A percentile compares a stretch with the other conserved stretches of the same genome.
Conservation (phyloP, 2,888 invertebrate genomes). For the Melanostoma scalare region DNA sequence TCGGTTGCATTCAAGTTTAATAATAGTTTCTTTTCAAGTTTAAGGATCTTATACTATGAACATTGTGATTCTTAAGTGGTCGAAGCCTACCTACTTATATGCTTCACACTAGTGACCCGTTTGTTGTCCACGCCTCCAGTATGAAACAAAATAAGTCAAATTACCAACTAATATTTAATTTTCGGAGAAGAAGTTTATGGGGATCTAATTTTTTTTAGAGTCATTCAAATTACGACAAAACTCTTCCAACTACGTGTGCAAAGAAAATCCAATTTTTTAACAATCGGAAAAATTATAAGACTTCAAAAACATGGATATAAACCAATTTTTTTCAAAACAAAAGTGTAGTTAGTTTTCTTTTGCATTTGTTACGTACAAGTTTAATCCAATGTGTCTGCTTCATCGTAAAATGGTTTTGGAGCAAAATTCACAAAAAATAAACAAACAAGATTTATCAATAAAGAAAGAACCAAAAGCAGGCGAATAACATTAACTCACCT, state of each 20-base stretch:
- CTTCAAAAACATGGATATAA: neutral
- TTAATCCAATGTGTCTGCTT: slow-evolving; percentile 30
- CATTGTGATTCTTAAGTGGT: no score
- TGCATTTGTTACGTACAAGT: slow-evolving; percentile 32
- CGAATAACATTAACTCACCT: slow-evolving; percentile 74
- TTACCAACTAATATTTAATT: no score
- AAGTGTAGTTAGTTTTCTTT: neutral
- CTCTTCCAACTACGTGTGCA: slow-evolving; percentile 9
- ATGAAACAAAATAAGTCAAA: no score
- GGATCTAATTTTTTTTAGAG: neutral
- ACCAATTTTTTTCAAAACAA: neutral
- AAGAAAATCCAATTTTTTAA: neutral
- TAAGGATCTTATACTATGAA: no score
- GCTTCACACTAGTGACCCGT: no score
- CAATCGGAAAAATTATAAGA: neutral
- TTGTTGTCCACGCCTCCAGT: no score
- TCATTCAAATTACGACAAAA: slow-evolving; percentile 4
- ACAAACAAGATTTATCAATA: slow-evolving; percentile 11
- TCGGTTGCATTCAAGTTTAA: no score
- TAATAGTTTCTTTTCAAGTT: no score
- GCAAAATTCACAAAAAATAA: slow-evolving; percentile 22
- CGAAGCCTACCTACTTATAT: no score
- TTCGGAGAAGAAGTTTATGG: neutral
- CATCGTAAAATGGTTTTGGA: slow-evolving; percentile 1
- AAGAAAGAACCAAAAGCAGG: neutral